Base-by-base conservation (phyloP, 2,888 invertebrate genomes). In the Cantharis flavilabris region DNA sequence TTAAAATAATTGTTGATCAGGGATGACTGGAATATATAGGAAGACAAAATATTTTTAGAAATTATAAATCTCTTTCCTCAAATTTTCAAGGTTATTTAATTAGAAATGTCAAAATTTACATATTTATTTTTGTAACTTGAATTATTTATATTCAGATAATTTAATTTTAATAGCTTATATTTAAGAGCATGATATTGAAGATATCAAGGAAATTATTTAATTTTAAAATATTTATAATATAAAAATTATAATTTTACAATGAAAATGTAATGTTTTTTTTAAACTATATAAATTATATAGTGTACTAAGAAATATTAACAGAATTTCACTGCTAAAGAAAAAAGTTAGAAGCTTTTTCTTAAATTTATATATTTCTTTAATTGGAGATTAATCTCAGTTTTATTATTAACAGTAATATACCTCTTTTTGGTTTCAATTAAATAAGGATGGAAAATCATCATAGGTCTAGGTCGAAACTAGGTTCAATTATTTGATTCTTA, bases 211-310 rank as follows among this genome's bases (percentile, higher is more conserved):
- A 85, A 85, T 85, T 28, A 16, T 83, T 72, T 33, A 76, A 82
- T 83, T 83, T 84, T 82, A 84, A 80, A 82, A 80, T 83, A 84
- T 81, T 85, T 85, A 85, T 83, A 78, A 86, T 83, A 23, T 16
- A 78, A 86, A 83, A 86, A 71, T 80, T 90, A 90, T 91, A 89
- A 89, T 90, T 90, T 91, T 91, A 91, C 89, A 91, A 84, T 92
- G 91, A 92, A 92, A 92, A 90, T 91, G 89, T 91, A 92, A 91
- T 85, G 91, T 92, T 91, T 92, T 91, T 79, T 49, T 88, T 92
- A 91, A 92, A 92, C 90, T 92, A 92, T 90, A 90, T 90, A 90
- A 91, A 90, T 89, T 33, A 13, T 13, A 13, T 33, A 33, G 2
- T 13, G 13, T 33, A 30, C 11, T 11, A 33, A 90, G 90, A 90